Percentiles rank a stretch among this genome's conserved stretches.
These are phyloP conservation scores for Gryon sp. DNA, from an alignment of 1,140 invertebrate genomes.

Conservation along the genomic window DNA sequence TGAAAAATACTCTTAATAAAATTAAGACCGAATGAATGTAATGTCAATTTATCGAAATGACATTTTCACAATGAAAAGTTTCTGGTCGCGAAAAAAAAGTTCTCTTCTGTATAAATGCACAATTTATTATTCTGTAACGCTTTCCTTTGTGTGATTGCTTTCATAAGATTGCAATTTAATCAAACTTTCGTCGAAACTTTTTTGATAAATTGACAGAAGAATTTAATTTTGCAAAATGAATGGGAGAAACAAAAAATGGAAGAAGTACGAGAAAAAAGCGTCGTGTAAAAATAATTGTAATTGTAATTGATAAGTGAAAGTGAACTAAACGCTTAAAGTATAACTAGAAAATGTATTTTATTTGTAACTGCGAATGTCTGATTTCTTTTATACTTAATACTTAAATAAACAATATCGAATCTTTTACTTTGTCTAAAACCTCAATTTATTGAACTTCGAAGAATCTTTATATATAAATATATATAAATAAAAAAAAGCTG, in stretches of 20 bases:
- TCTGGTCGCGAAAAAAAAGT: too few relatives aligned
- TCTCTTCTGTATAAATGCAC: too few relatives aligned
- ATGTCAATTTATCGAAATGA: conserved; percentile 44
- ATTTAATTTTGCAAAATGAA: conserved; percentile 12
- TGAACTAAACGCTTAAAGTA: conserved; percentile 4
- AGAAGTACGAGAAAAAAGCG: neutral
- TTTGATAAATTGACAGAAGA: conserved; percentile 13
- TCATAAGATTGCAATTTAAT: neutral
- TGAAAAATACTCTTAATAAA: conserved; percentile 34
- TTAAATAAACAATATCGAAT: too few relatives aligned
- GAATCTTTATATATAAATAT: too few relatives aligned
- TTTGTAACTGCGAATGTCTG: neutral
- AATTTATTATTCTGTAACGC: conserved; percentile 10
- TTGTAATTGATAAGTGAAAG: neutral
- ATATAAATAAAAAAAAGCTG: neutral
- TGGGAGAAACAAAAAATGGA: too few relatives aligned
- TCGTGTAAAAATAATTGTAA: neutral
- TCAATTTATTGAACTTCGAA: too few relatives aligned
- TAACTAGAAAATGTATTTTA: neutral
- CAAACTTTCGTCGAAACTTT: conserved; percentile 1
- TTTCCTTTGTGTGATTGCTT: conserved; percentile 21
- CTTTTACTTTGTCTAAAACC: too few relatives aligned
- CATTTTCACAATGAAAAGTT: conserved; percentile 5
- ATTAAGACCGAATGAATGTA: conserved; percentile 32
- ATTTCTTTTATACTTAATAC: too few relatives aligned